These are phyloP conservation scores for Euura saliciscinereae DNA, from an alignment of 1,140 invertebrate species.

Conservation along the genomic window DNA sequence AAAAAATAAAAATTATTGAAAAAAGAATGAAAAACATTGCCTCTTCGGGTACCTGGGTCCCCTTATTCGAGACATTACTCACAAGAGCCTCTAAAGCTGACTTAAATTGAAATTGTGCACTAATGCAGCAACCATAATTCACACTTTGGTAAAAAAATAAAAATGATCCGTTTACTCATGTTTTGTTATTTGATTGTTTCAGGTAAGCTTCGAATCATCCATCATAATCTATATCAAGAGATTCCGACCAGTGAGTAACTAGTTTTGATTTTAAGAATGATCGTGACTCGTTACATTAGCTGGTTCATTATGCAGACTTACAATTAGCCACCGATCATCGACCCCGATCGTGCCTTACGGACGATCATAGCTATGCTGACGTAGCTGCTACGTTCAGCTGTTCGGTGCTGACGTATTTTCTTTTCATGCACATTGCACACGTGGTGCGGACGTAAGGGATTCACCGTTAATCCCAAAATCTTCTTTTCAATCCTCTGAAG, in stretches of 20 bases:
- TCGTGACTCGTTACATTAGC: too few relatives aligned
- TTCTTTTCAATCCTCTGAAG: too few relatives aligned
- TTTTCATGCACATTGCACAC: too few relatives aligned
- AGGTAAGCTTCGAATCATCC: background rate
- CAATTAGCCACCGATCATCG: background rate
- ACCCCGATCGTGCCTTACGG: background rate
- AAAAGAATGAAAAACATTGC: too few relatives aligned
- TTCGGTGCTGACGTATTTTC: conserved; percentile 12
- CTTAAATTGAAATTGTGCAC: too few relatives aligned
- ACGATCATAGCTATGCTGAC: background rate
- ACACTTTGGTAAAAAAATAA: too few relatives aligned
- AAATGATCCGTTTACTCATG: background rate
- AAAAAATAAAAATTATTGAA: too few relatives aligned
- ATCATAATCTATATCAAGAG: background rate
- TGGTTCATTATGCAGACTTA: background rate
- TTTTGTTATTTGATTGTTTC: background rate
- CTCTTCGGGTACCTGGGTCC: too few relatives aligned
- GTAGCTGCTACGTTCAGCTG: background rate
- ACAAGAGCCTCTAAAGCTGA: too few relatives aligned
- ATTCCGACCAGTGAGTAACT: background rate
- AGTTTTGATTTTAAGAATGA: too few relatives aligned
- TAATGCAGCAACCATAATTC: too few relatives aligned
- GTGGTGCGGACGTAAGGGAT: conserved; percentile 16
- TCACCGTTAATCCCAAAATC: conserved; percentile 4
- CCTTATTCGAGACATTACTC: too few relatives aligned